Base-by-base conservation (phyloP, 2,888 invertebrate species). In the Caenorhabditis afra region DNA sequence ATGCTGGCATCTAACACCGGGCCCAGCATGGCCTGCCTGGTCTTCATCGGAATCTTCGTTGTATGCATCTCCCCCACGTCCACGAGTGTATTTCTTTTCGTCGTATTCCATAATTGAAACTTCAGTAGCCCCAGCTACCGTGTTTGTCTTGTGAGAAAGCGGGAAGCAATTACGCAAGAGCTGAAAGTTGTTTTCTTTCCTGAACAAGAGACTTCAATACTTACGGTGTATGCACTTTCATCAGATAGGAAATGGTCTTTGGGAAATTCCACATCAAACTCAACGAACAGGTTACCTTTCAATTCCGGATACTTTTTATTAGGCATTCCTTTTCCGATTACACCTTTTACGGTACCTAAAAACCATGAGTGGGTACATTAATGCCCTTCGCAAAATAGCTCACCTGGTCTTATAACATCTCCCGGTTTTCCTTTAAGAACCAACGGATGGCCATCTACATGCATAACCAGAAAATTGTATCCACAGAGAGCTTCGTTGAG, bases 401-500 rank as follows among this genome's bases (percentile, higher is more conserved):
- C 93, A 90, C 95, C 95, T 65, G 95, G 95, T 88, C 94, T 94
- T 81, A 97, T 93, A 18, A 96, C 94, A 85, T 94, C 93, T 16
- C 96, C 96, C 5, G 95, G 93, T 62, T 93, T 93, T 86, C 94
- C 94, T 90, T 93, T 94, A 66, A 97, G 93, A 64, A 95, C 92
- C 78, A 97, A 92, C 88, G 94, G 94, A 57, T 96, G 93, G 0
- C 95, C 95, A 92, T 97, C 96, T 85, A 97, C 92, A 91, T 97
- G 96, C 89, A 94, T 94, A n/a, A 97, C 92, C 58, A 94, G 93
- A 91, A 95, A 94, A 74, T 93, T 92, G 91, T 96, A 95, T 7
- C 97, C 97, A 92, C 96, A 96, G 11, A 97, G 92, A 14, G 97
- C 95, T 91, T 97, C 96, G 2, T 95, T 94, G 62, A 97, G 91